Conservation (phyloP, 1,140 invertebrate species). For the Mya arenaria region DNA sequence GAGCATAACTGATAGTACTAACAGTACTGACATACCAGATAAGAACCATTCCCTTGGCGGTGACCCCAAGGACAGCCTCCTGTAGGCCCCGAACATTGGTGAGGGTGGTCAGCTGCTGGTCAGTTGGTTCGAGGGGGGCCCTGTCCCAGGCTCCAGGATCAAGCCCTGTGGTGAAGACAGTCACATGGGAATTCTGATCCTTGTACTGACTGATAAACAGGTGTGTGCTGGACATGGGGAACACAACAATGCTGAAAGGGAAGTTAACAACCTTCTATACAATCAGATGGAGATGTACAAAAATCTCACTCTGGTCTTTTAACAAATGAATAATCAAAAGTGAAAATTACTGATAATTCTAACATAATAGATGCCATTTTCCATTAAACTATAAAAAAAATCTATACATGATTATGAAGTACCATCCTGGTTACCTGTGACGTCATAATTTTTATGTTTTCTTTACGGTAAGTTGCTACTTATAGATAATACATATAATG, state of each 20-base stretch:
- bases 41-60: constrained; percentile 12
- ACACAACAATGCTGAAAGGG: constrained; percentile 19
- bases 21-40: constrained; percentile 54
- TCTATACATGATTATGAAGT: too few species aligned
- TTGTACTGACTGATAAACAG: constrained; percentile 22
- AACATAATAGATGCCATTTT: too few species aligned
- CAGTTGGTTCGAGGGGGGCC: constrained; percentile 2
- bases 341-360: too few species aligned
- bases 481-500: neutral
- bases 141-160: constrained; percentile 7
- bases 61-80: constrained; percentile 23
- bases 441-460: too few species aligned
- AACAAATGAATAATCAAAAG: too few species aligned
- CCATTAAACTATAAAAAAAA: too few species aligned
- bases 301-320: too few species aligned
- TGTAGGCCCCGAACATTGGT: neutral
- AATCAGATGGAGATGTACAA: too few species aligned
- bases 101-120: constrained; percentile 6
- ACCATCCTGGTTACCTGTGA: too few species aligned
- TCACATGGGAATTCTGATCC: constrained; percentile 2
- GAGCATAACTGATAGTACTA: neutral
- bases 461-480: too few species aligned
- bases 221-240: neutral
- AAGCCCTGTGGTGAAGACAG: neutral
- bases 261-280: too few species aligned